These are phyloP conservation scores for Drosophila multiciliata DNA, from an alignment of 2,888 invertebrate species.

Conservation along the genomic window DNA sequence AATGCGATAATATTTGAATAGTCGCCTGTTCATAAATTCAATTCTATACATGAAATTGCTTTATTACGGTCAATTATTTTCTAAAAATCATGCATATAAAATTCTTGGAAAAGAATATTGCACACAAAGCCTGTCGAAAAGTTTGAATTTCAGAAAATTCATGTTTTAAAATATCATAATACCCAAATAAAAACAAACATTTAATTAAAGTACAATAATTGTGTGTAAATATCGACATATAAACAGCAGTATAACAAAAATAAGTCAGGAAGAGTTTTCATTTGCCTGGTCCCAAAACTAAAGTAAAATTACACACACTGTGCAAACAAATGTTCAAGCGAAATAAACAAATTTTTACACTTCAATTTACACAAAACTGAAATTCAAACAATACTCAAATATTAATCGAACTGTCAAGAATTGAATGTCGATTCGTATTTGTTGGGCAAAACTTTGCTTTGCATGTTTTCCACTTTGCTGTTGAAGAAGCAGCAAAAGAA, in stretches of 20 bases:
- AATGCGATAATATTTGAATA: too few species aligned
- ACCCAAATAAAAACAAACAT: conserved; percentile 6
- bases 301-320: neutral
- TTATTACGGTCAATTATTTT: neutral
- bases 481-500: conserved; percentile 31
- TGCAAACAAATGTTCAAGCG: conserved; percentile 12
- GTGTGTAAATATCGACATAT: neutral
- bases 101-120: neutral
- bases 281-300: neutral
- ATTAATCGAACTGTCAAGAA: conserved; percentile 59
- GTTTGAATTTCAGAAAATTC: conserved; percentile 6
- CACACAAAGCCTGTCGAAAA: neutral
- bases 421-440: conserved; percentile 31
- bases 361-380: conserved; percentile 32
- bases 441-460: conserved; percentile 29
- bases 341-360: conserved; percentile 27
- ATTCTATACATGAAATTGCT: neutral
- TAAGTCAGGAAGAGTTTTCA: too few species aligned
- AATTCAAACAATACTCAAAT: conserved; percentile 49
- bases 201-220: too few species aligned
- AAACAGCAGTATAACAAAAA: neutral
- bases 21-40: too few species aligned
- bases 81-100: neutral
- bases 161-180: conserved; percentile 4
- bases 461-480: conserved; percentile 14